These are phyloP conservation scores for Leucosticte australis DNA, from an alignment of 2,113 vertebrate species.

Conservation along the genomic window DNA sequence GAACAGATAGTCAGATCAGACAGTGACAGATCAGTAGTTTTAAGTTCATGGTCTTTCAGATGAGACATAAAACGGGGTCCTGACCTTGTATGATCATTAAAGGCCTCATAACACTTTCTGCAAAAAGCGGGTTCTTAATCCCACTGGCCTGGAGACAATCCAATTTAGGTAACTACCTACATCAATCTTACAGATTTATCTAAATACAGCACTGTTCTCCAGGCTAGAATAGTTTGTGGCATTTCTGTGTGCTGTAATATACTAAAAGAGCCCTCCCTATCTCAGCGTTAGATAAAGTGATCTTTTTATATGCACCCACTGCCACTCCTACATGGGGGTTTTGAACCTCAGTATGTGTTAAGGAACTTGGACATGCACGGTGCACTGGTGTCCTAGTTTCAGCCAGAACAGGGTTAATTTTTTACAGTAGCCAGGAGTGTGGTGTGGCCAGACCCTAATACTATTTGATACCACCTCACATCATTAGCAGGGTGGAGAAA, in stretches of 20 bases:
- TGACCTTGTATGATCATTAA: conserved; percentile 48
- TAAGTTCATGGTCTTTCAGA: conserved; percentile 49
- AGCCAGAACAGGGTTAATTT: neutral
- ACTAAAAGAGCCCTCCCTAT: neutral
- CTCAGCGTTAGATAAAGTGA: neutral
- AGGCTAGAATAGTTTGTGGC: neutral
- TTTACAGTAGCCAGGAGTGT: neutral
- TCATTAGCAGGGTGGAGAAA: neutral
- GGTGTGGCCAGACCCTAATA: neutral
- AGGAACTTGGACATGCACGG: neutral
- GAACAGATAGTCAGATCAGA: conserved; percentile 29
- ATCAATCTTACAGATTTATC: conserved; percentile 38
- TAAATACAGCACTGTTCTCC: conserved; percentile 10
- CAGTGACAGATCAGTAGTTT: conserved; percentile 15
- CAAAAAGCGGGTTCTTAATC: conserved; percentile 24
- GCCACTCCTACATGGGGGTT: neutral
- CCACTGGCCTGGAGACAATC: conserved; percentile 42
- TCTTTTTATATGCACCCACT: neutral
- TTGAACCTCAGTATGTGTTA: neutral
- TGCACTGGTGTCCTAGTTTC: neutral
- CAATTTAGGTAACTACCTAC: conserved; percentile 40
- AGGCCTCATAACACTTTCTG: conserved; percentile 22
- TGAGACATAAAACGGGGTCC: conserved; percentile 47
- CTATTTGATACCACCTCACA: neutral
- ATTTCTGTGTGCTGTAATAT: neutral